A percentile compares a stretch with the other conserved stretches of the same genome.
Conservation (phyloP, 1,140 invertebrate genomes). For the Eueides isabella region DNA sequence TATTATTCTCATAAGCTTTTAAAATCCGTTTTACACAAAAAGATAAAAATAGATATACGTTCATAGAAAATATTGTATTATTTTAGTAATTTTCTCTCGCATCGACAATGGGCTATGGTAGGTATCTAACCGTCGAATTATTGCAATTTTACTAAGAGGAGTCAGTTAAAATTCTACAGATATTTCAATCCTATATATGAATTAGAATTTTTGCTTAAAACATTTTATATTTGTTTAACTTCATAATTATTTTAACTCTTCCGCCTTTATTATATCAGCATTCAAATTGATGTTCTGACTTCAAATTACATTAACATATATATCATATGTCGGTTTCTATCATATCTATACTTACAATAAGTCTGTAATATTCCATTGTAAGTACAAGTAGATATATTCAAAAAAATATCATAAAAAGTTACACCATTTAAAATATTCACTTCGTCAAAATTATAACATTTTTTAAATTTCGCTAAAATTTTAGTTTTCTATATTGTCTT, state of each 20-base stretch:
- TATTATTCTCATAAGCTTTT: background rate
- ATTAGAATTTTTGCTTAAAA: background rate
- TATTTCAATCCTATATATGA: background rate
- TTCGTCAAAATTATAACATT: too few relatives aligned
- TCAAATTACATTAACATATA: background rate
- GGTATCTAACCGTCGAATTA: background rate
- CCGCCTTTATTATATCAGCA: background rate
- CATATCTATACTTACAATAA: too few relatives aligned
- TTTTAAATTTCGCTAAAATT: too few relatives aligned
- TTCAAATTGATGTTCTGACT: background rate
- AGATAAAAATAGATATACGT: background rate
- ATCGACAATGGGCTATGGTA: background rate
- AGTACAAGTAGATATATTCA: too few relatives aligned
- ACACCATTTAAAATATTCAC: too few relatives aligned
- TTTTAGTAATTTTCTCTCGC: background rate
- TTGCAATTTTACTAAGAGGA: background rate
- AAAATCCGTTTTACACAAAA: background rate
- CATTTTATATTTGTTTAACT: background rate
- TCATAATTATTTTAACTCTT: background rate
- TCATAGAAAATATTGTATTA: background rate
- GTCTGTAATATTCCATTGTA: too few relatives aligned
- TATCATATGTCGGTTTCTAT: background rate
- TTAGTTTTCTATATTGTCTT: too few relatives aligned
- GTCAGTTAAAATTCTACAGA: background rate
- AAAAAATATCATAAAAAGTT: too few relatives aligned